Evolutionary conservation across 2,888 invertebrate species (phyloP).

Genomic region (Euplexia lucipara): DNA sequence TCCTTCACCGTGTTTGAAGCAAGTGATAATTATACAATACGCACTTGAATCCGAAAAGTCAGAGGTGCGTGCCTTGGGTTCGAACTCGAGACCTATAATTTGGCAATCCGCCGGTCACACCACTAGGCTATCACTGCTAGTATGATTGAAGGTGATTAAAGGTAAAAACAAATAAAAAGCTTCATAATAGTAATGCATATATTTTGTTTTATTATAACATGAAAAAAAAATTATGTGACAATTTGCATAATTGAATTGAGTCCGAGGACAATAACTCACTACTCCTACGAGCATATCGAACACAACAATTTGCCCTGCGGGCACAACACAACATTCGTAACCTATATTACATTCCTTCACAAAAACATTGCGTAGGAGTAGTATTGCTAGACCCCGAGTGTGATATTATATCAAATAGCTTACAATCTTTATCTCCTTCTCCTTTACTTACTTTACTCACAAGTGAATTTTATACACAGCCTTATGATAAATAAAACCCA

Average conservation of each 20-base stretch:
- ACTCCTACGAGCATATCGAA: constrained; percentile 77
- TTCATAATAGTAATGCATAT: constrained; percentile 86
- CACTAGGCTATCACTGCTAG: not conserved
- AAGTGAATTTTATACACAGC: constrained; percentile 86
- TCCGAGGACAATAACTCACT: constrained; percentile 76
- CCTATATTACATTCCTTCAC: constrained; percentile 76
- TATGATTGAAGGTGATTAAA: no score
- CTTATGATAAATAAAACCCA: constrained; percentile 85
- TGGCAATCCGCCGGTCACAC: not conserved
- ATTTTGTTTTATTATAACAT: constrained; percentile 89
- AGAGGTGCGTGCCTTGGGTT: no score
- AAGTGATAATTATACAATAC: no score
- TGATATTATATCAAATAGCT: constrained; percentile 73
- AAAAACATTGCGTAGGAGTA: constrained; percentile 77
- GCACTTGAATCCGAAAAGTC: no score
- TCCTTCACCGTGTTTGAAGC: no score
- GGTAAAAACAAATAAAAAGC: constrained; percentile 70
- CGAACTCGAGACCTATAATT: no score
- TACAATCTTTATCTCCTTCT: constrained; percentile 78
- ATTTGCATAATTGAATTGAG: constrained; percentile 86
- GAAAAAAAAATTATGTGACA: constrained; percentile 88
- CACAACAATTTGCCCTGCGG: constrained; percentile 79
- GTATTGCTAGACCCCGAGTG: constrained; percentile 68
- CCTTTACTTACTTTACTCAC: constrained; percentile 79
- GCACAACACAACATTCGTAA: constrained; percentile 80